These are phyloP conservation scores for Megalopta genalis DNA, from an alignment of 1,140 invertebrate species.

Conservation along the genomic window DNA sequence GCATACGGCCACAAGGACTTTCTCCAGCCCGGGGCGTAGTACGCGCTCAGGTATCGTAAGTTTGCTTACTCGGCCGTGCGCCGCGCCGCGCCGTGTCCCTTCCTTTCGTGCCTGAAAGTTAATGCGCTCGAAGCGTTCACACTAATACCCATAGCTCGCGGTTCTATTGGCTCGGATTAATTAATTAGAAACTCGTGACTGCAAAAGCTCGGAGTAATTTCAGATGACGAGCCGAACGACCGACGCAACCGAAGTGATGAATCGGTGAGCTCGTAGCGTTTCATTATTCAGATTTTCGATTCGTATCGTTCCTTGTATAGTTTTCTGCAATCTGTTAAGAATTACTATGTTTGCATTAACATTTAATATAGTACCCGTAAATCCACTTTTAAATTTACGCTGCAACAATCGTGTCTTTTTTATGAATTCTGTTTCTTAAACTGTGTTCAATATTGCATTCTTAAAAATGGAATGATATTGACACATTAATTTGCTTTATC, in stretches of 20 bases:
- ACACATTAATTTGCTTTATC: too few species aligned
- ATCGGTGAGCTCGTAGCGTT: background rate
- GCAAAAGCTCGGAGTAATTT: background rate
- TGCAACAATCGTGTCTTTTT: too few species aligned
- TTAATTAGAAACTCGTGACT: background rate
- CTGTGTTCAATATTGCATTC: too few species aligned
- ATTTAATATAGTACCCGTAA: too few species aligned
- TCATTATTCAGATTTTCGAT: too few species aligned
- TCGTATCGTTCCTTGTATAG: too few species aligned
- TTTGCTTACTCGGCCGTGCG: slow-evolving; percentile 22
- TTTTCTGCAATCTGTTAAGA: too few species aligned
- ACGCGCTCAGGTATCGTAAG: slow-evolving; percentile 26
- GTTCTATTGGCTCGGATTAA: background rate
- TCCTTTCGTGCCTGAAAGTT: slow-evolving; percentile 13
- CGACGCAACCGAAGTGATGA: background rate
- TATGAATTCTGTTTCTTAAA: too few species aligned
- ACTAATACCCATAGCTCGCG: background rate
- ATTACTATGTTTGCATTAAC: too few species aligned
- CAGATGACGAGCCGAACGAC: background rate
- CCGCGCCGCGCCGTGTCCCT: too few species aligned
- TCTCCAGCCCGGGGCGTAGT: slow-evolving; percentile 51
- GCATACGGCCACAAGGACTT: slow-evolving; percentile 43
- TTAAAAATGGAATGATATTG: too few species aligned
- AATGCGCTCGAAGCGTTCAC: slow-evolving; percentile 8
- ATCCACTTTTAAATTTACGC: too few species aligned